Conservation (phyloP, 1,140 invertebrate genomes). For the Potamilus streckersoni region DNA sequence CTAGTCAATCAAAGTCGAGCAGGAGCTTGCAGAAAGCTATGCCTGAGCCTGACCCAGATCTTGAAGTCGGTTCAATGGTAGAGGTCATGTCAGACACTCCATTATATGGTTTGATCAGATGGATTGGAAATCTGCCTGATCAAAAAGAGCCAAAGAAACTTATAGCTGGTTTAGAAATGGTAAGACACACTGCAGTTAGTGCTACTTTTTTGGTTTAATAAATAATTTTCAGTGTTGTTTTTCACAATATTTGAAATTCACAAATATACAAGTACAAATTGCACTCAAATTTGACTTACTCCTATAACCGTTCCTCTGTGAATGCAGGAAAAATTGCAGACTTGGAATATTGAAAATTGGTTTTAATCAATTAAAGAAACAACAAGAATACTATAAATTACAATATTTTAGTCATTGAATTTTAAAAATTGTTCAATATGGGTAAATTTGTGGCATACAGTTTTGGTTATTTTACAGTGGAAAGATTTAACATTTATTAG, state of each 20-base stretch:
- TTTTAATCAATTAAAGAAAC: too few relatives aligned
- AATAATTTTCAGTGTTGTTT: neutral
- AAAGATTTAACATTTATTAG: too few relatives aligned
- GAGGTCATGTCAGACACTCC: slow-evolving; percentile 67
- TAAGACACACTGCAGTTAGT: slow-evolving; percentile 50
- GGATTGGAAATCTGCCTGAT: slow-evolving; percentile 79
- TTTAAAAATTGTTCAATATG: too few relatives aligned
- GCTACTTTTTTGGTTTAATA: neutral
- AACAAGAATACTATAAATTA: too few relatives aligned
- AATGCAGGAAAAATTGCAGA: too few relatives aligned
- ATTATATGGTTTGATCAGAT: slow-evolving; percentile 82
- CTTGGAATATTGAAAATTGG: too few relatives aligned
- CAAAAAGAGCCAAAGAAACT: slow-evolving; percentile 69
- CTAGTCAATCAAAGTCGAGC: neutral
- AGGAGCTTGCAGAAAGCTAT: slow-evolving; percentile 9
- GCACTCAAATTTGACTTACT: too few relatives aligned
- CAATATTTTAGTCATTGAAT: too few relatives aligned
- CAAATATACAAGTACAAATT: neutral
- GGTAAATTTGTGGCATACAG: too few relatives aligned
- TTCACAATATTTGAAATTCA: neutral
- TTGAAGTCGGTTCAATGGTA: slow-evolving; percentile 69
- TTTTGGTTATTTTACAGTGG: too few relatives aligned
- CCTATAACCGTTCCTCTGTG: too few relatives aligned
- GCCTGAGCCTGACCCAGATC: slow-evolving; percentile 51
- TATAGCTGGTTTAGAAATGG: slow-evolving; percentile 79